These are phyloP conservation scores for Microcebus tavaratra DNA, from an alignment of 2,113 vertebrate species.

Conservation along the genomic window DNA sequence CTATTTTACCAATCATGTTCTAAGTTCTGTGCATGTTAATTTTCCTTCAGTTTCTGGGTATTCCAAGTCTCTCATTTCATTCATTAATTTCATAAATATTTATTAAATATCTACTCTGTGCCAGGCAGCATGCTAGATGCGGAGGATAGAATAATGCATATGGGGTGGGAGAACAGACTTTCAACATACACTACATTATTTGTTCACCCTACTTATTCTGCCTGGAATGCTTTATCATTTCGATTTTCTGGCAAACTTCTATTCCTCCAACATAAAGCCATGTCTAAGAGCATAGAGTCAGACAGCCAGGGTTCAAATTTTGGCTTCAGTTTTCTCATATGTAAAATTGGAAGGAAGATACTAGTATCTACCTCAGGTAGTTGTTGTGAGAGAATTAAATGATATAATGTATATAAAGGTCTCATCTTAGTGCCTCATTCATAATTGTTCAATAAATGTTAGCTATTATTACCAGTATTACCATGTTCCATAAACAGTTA, in stretches of 20 bases:
- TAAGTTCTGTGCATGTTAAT: not conserved
- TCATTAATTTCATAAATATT: conserved; percentile 5
- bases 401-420: not conserved
- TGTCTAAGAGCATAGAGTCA: not conserved
- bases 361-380: not conserved
- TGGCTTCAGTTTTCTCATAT: not conserved
- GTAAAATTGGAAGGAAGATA: not conserved
- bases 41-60: not conserved
- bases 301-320: not conserved
- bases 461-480: not conserved
- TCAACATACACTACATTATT: not conserved
- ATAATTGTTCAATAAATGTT: not conserved
- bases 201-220: not conserved
- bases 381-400: not conserved
- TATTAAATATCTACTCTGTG: not conserved
- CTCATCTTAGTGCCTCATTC: not conserved
- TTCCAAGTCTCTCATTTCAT: not conserved
- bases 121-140: not conserved
- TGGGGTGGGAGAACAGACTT: fast-evolving
- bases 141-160: not conserved
- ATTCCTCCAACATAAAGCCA: not conserved
- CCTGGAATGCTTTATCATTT: not conserved
- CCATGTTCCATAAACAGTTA: not conserved
- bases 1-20: not conserved
- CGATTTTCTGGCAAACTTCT: not conserved